Evolutionary conservation across 2,888 invertebrate species (phyloP), one percentile per base, ranked within the genome.

Genomic region (Andrena bucephala): DNA sequence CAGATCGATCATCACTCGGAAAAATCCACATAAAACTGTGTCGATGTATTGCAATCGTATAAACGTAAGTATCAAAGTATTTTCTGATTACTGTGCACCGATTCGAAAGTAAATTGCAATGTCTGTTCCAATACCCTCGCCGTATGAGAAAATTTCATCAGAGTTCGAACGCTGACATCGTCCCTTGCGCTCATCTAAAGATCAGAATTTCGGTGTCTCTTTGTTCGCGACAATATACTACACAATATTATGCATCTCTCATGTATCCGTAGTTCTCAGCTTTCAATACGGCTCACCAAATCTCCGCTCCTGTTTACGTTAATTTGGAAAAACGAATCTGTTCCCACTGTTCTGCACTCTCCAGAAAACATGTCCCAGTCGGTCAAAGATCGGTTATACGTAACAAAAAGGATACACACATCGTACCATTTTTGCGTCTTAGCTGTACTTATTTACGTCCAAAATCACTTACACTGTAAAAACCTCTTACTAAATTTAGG

Each of bases 371-470:
- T 20, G 54, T 36, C 63, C 33, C 24, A 48, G 60, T 77, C 54
- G 27, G 59, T 27, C 36, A 20, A 65, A 73, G 63, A 33, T 81
- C 13, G 29, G 24, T 48, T 70, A 54, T 72, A 54, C n/a, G 33
- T 48, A 71, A 75, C 66, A 67, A 59, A 60, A 82, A 71, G 57
- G 16, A 65, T 63, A 60, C 57, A 67, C 66, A 31, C 50, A 66
- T 67, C 42, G 29, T 81, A 59, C 52, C 29, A 71, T 62, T 72
- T 71, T 73, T 67, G 4, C 70, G 50, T 69, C 65, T 74, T 67
- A 83, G 72, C 83, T 85, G 83, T 85, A 85, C 77, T 85, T 85
- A 80, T 85, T 85, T 67, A 77, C 72, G 76, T 72, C 74, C 65
- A 80, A 83, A 80, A 75, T 70, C 50, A 83, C 67, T 67, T 78